Evolutionary conservation across 2,797 vertebrate genomes (phyloP).

Genomic region (Pangasius krempfi): DNA sequence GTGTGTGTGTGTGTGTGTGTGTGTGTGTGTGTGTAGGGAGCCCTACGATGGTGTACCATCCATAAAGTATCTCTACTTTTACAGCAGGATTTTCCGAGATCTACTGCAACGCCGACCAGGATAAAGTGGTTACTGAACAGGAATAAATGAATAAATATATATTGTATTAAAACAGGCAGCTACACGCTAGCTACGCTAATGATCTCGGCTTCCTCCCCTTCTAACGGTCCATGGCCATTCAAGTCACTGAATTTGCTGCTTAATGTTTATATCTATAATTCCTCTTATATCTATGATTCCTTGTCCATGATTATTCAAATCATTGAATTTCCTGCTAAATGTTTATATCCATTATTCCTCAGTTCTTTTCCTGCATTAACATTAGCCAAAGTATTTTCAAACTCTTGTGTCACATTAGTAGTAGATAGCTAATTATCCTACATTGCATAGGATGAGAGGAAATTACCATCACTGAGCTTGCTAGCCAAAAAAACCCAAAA

Average conservation of each 20-base stretch:
- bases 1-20: neutral
- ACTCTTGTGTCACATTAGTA: neutral
- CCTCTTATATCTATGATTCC: neutral
- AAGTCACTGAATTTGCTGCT: neutral
- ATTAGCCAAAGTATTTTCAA: neutral
- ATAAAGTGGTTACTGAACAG: neutral
- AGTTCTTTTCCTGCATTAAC: neutral
- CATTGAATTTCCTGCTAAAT: neutral
- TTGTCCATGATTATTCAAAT: neutral
- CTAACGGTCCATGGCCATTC: neutral
- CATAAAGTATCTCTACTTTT: neutral
- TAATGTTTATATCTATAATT: too few relatives aligned
- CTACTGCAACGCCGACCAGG: neutral
- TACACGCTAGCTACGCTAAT: neutral
- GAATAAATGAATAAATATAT: constrained; percentile 1
- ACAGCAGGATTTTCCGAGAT: neutral
- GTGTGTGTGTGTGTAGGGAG: neutral
- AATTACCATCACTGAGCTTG: neutral
- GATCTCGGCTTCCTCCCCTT: neutral
- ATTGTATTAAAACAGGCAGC: neutral
- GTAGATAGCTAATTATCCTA: neutral
- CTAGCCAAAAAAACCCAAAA: neutral
- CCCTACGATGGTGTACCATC: neutral
- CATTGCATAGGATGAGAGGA: neutral
- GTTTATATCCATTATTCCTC: too few relatives aligned